Conservation (phyloP, 2,113 vertebrate genomes). For the Austrofundulus limnaeus region DNA sequence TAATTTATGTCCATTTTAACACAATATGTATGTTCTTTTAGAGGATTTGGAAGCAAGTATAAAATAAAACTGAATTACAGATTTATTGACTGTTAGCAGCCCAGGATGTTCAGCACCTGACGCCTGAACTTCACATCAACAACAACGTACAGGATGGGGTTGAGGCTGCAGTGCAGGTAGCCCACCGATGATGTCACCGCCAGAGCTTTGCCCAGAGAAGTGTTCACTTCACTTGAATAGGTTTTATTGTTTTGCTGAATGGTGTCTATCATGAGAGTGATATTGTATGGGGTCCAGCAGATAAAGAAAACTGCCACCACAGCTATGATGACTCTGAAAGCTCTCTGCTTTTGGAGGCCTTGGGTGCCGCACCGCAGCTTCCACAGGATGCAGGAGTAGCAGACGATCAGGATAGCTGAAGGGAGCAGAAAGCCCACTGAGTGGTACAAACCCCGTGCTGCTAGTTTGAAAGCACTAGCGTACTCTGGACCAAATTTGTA, state of each 20-base stretch:
- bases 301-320: constrained; percentile 85
- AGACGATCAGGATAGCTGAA: constrained; percentile 79
- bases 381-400: constrained; percentile 81
- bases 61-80: constrained; percentile 71
- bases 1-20: too few species aligned
- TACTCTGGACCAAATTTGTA: rapidly evolving
- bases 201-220: constrained; percentile 63
- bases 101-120: constrained; percentile 78
- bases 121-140: constrained; percentile 85
- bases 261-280: constrained; percentile 79
- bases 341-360: constrained; percentile 80
- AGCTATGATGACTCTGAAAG: constrained; percentile 80
- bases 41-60: constrained; percentile 78
- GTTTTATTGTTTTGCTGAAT: constrained; percentile 47
- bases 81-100: constrained; percentile 65
- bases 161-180: constrained; percentile 87
- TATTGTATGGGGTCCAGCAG: constrained; percentile 86
- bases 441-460: constrained; percentile 75
- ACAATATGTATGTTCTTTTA: too few species aligned
- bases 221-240: constrained; percentile 43
- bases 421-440: constrained; percentile 82
- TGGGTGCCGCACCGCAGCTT: constrained; percentile 74
- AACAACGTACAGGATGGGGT: constrained; percentile 88
- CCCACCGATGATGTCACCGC: constrained; percentile 76
- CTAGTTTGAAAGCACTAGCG: constrained; percentile 31